Evolutionary conservation across 2,113 vertebrate species (phyloP), one percentile per base, ranked within the genome.

Genomic region (Monarcha castaneiventris): DNA sequence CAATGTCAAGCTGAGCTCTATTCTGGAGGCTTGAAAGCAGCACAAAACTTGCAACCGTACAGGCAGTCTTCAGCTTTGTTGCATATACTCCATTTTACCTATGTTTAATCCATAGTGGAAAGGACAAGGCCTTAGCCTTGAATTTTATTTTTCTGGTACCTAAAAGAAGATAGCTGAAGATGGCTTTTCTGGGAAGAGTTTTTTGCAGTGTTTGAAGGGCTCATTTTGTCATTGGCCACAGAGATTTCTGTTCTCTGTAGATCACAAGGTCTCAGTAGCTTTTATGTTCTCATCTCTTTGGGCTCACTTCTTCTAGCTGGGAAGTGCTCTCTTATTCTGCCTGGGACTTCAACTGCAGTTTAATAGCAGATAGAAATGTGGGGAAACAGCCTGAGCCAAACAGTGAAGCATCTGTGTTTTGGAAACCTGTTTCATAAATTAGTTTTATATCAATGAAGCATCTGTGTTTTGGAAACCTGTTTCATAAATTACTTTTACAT

Each of bases 1-100:
- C 88, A 95, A 72, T 92, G 91, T 96, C 91, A 96, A 89, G 56
- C 91, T 85, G 87, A 91, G 66, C 71, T 87, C 59, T 84, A 3
- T 56, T 95, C 83, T 93, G 93, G 56, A 91, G 56, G 48, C 78
- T 78, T 16, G 7, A 81, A 81, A 81, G 63, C 39, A 83, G 76
- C 62, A 16, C 68, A 68, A 33, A 89, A 49, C 44, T 90, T 93
- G 44, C 13, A 58, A 15, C 35, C 11, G 1, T 52, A 61, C 39
- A 68, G 44, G 39, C 61, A 87, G 62, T 71, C 72, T 86, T 64
- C 56, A 58, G 56, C 54, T 90, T 72, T 69, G 19, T 37, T 81
- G 27, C 49, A 22, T 32, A 21, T 80, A 59, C 13, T 46, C 23
- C 1, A 4, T 73, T 90, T 68, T 76, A 63, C 18, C 19, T 16